These are phyloP conservation scores for Meloidogyne chitwoodi DNA, from an alignment of 1,140 invertebrate genomes.

Conservation along the genomic window DNA sequence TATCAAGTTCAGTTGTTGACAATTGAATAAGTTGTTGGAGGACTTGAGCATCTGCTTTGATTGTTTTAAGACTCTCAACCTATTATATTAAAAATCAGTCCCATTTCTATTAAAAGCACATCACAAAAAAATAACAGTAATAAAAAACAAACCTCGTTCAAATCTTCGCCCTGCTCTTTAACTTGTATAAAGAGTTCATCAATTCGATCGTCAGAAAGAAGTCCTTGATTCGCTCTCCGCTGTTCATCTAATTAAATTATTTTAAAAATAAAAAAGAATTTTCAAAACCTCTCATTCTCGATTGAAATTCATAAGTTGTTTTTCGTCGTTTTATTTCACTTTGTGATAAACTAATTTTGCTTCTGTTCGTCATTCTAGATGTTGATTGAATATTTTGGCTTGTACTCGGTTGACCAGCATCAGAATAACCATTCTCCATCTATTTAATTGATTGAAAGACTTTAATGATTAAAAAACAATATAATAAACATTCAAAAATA, in stretches of 20 bases:
- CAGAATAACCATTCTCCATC: not conserved
- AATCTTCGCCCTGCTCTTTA: not conserved
- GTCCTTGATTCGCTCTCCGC: not conserved
- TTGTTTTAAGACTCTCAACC: not conserved
- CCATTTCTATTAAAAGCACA: too few species aligned
- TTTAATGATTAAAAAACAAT: too few species aligned
- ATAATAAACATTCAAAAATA: too few species aligned
- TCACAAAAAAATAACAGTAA: too few species aligned
- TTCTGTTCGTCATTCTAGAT: not conserved
- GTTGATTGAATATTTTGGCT: not conserved
- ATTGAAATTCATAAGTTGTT: not conserved
- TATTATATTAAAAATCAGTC: too few species aligned
- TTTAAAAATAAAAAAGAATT: not conserved
- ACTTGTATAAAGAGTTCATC: not conserved
- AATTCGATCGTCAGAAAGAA: not conserved
- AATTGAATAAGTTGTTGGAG: conserved; percentile 16
- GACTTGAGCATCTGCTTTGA: not conserved
- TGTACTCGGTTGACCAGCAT: not conserved
- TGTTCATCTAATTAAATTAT: not conserved
- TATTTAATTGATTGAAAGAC: not conserved
- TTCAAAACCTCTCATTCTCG: not conserved
- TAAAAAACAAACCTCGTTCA: not conserved
- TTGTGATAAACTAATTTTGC: not conserved
- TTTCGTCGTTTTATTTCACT: not conserved
- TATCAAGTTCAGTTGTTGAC: conserved; percentile 4